Base-by-base conservation (phyloP, 1,140 invertebrate genomes). In the Saccostrea glomerata region DNA sequence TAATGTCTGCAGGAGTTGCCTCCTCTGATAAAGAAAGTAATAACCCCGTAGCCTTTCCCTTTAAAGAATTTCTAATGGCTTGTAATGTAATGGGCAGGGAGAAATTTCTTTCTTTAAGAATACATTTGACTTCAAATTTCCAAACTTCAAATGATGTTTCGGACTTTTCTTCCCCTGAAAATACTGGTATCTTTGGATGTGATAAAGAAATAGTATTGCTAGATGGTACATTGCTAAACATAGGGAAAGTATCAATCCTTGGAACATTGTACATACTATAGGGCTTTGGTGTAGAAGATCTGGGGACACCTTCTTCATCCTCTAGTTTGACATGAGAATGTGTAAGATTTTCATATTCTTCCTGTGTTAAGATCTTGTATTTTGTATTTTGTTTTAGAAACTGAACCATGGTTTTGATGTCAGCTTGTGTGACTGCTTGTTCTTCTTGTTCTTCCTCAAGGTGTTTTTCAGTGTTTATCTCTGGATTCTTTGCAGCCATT, bases 131-230 rank as follows among this genome's bases (percentile, higher is more conserved):
- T n/a, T n/a, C n/a, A n/a, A n/a, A n/a, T 47, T 47, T 47, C 40
- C 40, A 47, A 2, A 47, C 40, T 47, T 47, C 40, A 6, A 47
- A 47, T 3, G 40, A 47, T 47, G 40, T 47, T 47, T 47, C 40
- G 6, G 40, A 47, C 6, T 47, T 87, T 17, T 56, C 86, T 47
- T 87, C 86, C 54, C 86, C 86, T 40, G 54, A 82, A 25, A 87
- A 87, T 63, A 63, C 15, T 63, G 58, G 58, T 5, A 63, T 63
- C n/a, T n/a, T 63, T 63, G 58, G 58, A 13, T 15, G n/a, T 15
- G 58, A 63, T 63, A 63, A 63, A 63, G 58, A 17, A 9, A 63
- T n/a, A 17, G 40, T n/a, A n/a, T 47, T 47, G 2, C 40, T 47
- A 47, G n/a, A 47, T 47, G 2, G 40, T 47, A 6, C 6, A 47